A percentile compares a stretch with the other conserved stretches of the same genome.
Conservation (phyloP, 2,888 invertebrate species). For the Trilocha varians region DNA sequence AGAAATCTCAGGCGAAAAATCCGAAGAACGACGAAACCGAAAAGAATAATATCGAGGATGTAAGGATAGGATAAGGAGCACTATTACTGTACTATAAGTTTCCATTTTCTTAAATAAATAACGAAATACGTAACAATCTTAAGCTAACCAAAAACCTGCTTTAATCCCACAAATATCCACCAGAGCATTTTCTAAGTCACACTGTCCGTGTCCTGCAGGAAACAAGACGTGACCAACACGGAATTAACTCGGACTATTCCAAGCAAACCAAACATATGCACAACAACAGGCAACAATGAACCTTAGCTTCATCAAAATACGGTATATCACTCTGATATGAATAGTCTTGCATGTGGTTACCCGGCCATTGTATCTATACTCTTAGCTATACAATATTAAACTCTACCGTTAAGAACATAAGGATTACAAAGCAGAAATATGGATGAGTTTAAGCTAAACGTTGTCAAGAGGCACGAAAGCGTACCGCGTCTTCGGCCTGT, state of each 20-base stretch:
- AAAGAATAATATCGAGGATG: too few relatives aligned
- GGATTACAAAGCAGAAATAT: slow-evolving; percentile 13
- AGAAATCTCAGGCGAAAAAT: too few relatives aligned
- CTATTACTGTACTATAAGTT: too few relatives aligned
- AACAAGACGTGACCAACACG: slow-evolving; percentile 52
- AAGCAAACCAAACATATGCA: slow-evolving; percentile 10
- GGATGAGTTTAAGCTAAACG: slow-evolving; percentile 34
- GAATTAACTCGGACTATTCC: slow-evolving; percentile 48
- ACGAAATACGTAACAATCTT: not conserved
- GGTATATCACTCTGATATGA: slow-evolving; percentile 4
- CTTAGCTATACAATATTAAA: not conserved
- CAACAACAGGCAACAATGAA: slow-evolving; percentile 8
- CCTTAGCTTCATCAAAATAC: slow-evolving; percentile 2
- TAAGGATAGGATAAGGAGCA: too few relatives aligned
- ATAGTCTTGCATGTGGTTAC: slow-evolving; percentile 13
- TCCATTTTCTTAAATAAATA: not conserved
- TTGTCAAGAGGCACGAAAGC: slow-evolving; percentile 44
- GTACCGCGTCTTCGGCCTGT: slow-evolving; percentile 41
- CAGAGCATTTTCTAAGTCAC: slow-evolving; percentile 38
- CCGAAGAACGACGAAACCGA: too few relatives aligned
- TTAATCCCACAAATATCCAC: not conserved
- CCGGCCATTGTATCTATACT: slow-evolving; percentile 1
- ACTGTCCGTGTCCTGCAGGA: slow-evolving; percentile 35
- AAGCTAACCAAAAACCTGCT: not conserved
- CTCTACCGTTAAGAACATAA: slow-evolving; percentile 7